phyloP scores from a whole-genome alignment of 2,113 vertebrate genomes.

The Noturus placidus region DNA sequence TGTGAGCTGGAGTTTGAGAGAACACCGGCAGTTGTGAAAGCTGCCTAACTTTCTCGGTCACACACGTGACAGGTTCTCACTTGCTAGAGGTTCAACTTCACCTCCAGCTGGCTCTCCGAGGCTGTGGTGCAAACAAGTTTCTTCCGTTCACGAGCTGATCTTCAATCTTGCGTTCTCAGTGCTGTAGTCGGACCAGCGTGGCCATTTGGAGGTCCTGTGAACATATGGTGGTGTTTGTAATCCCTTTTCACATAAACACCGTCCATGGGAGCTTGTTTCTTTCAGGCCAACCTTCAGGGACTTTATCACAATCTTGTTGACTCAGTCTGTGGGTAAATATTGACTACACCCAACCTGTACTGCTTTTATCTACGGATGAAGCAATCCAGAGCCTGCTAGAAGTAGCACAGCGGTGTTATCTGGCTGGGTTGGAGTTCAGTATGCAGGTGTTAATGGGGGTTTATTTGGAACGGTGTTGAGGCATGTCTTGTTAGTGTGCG shows the following conservation, averaged over 20 bases:
- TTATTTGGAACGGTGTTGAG: constrained; percentile 15
- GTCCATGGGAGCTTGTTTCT: background rate
- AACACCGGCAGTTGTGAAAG: background rate
- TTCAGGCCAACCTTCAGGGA: background rate
- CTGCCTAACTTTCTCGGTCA: background rate
- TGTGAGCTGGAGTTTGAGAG: background rate
- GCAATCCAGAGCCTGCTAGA: background rate
- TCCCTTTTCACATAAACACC: background rate
- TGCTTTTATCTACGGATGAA: background rate
- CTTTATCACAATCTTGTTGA: constrained; percentile 20
- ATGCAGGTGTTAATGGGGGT: constrained; percentile 13
- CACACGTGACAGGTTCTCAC: constrained; percentile 23
- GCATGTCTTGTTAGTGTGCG: background rate
- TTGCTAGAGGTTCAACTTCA: constrained; percentile 47
- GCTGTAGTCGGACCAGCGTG: background rate
- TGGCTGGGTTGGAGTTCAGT: background rate
- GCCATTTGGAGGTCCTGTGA: background rate
- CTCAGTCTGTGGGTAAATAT: constrained; percentile 31
- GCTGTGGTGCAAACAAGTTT: constrained; percentile 31
- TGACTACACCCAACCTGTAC: constrained; percentile 16
- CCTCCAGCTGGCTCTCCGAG: constrained; percentile 25
- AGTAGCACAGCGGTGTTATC: background rate
- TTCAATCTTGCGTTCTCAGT: background rate
- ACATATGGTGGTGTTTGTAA: background rate
- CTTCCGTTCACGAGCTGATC: constrained; percentile 32